These are phyloP conservation scores for Cossypha dichroa DNA, from an alignment of 2,797 vertebrate species.

Conservation along the genomic window DNA sequence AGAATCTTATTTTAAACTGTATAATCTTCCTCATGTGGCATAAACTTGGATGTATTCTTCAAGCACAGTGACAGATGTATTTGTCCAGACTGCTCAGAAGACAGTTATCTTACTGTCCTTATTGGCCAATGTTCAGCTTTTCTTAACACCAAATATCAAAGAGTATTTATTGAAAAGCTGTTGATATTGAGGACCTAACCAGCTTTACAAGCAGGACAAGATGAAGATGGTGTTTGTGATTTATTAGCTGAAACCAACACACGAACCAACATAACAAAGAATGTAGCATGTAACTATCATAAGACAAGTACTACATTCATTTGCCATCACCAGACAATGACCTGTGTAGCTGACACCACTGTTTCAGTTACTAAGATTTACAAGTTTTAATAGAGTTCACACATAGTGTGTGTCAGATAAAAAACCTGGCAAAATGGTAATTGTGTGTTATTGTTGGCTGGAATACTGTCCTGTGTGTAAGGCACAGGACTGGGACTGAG, in stretches of 20 bases:
- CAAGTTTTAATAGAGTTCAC: conserved; percentile 34
- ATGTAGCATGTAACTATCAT: background rate
- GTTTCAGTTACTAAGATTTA: conserved; percentile 39
- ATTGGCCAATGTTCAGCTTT: background rate
- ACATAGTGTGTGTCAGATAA: conserved; percentile 19
- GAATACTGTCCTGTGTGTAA: background rate
- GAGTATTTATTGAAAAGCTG: background rate
- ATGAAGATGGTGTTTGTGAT: background rate
- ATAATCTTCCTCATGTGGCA: background rate
- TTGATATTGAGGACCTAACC: background rate
- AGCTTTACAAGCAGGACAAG: background rate
- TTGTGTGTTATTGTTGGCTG: conserved; percentile 28
- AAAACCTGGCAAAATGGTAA: background rate
- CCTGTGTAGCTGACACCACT: conserved; percentile 3
- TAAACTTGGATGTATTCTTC: background rate
- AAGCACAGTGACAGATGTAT: background rate
- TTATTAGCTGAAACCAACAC: background rate
- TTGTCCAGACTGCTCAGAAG: background rate
- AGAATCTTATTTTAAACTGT: background rate
- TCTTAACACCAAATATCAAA: background rate
- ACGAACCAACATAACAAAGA: background rate
- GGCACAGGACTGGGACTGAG: background rate
- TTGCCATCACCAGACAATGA: conserved; percentile 21
- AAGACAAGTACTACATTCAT: background rate
- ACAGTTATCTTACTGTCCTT: background rate